Conservation (phyloP, 2,888 invertebrate species). For the Alsophila aescularia region DNA sequence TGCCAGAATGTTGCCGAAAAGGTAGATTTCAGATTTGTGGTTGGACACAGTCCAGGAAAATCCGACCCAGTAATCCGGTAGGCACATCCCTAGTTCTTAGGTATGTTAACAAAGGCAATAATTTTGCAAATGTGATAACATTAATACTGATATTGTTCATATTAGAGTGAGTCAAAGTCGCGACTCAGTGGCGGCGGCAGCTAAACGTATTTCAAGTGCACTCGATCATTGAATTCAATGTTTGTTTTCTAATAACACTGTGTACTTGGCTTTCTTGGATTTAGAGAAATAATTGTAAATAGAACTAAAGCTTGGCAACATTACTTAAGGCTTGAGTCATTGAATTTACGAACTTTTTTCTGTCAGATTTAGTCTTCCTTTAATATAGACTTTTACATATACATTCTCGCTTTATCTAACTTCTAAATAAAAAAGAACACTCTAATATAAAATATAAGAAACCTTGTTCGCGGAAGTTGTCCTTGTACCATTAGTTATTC, state of each 20-base stretch:
- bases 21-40: too few species aligned
- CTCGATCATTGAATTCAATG: constrained; percentile 34
- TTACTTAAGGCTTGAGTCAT: background rate
- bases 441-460: constrained; percentile 36
- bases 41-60: too few species aligned
- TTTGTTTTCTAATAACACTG: constrained; percentile 32
- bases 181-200: constrained; percentile 23
- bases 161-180: constrained; percentile 26
- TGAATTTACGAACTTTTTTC: background rate
- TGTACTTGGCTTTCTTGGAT: constrained; percentile 15
- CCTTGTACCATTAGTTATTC: too few species aligned
- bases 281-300: constrained; percentile 10
- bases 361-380: background rate
- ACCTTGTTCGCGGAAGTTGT: constrained; percentile 64
- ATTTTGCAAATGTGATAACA: constrained; percentile 50
- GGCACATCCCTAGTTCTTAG: constrained; percentile 27
- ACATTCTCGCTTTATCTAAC: constrained; percentile 64
- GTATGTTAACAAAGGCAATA: constrained; percentile 59
- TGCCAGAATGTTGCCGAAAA: too few species aligned
- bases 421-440: constrained; percentile 21
- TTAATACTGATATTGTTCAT: constrained; percentile 39
- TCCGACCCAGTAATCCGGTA: background rate
- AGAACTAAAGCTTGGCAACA: background rate
- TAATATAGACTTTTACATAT: constrained; percentile 34
- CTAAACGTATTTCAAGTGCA: constrained; percentile 34